Conservation (phyloP, 2,113 vertebrate genomes). For the Rafetus swinhoei region DNA sequence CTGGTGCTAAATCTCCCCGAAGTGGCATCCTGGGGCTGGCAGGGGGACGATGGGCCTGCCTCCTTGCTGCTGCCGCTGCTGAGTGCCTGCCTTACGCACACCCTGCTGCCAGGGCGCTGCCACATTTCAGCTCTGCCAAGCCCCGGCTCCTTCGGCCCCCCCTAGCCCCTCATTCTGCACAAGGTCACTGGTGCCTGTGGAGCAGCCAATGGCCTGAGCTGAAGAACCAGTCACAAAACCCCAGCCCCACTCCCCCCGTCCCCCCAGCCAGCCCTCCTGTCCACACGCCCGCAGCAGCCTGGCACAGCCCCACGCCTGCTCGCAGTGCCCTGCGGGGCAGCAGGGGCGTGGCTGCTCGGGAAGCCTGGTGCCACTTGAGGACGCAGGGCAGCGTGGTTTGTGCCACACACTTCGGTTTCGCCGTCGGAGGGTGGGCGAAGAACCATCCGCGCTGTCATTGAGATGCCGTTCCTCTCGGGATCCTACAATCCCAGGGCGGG, state of each 20-base stretch:
- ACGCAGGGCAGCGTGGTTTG: background rate
- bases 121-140: slow-evolving; percentile 18
- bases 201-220: background rate
- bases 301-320: background rate
- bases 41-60: background rate
- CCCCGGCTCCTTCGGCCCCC: background rate
- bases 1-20: background rate
- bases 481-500: too few species aligned
- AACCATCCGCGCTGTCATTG: background rate
- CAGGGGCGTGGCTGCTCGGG: fast-evolving
- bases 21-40: fast-evolving
- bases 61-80: background rate
- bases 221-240: background rate
- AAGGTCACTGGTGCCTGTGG: background rate
- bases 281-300: background rate
- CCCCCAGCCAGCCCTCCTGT: background rate
- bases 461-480: background rate
- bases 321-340: fast-evolving
- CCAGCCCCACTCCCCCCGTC: background rate
- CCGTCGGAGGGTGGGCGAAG: background rate
- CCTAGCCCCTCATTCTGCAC: background rate
- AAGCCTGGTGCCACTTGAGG: background rate
- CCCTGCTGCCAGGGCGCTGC: background rate
- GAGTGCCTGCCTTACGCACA: background rate
- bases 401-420: background rate